Evolutionary conservation across 2,888 invertebrate species (phyloP), one percentile per base, ranked within the genome.

Genomic region (Rhamnusium bicolor): DNA sequence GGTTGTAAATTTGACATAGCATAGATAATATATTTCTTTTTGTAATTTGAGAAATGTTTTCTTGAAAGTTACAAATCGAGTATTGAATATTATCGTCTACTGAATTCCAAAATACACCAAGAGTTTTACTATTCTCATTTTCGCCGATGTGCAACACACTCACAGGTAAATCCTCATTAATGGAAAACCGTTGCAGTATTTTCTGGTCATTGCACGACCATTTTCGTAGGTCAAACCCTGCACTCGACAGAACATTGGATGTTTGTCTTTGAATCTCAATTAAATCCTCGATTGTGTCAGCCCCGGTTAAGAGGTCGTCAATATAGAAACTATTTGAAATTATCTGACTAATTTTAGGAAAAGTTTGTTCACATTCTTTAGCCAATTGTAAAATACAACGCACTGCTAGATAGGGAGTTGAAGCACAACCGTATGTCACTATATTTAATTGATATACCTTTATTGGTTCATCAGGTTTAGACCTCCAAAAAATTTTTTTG

Each of bases 301-400:
- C 18, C 6, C 75, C 76, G 1, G 73, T 69, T 18, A 80, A 16
- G 0, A 76, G 10, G 14, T 78, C 81, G 54, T 80, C 79, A 8
- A 80, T 71, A 56, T 76, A 80, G 46, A 80, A 80, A 60, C 76
- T 69, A 18, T 32, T 71, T 27, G 58, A 60, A 24, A 78, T 74
- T 14, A 75, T 71, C 54, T 62, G 8, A 51, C 46, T 56, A 61
- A n/a, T 18, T 14, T 49, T 6, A 10, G 72, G 72, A 68, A 58
- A 72, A 19, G 7, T 19, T 10, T 53, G 16, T 49, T 24, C 14
- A 29, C 16, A 12, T 16, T 67, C 72, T 51, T 16, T 58, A 19
- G 46, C 49, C 21, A 72, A 63, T 53, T 70, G 72, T n/a, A 70
- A 24, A 21, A 75, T 29, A 63, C 66, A 72, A 27, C 67, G 27